These are phyloP conservation scores for Camponotus pennsylvanicus DNA, from an alignment of 1,140 invertebrate species.

Conservation along the genomic window DNA sequence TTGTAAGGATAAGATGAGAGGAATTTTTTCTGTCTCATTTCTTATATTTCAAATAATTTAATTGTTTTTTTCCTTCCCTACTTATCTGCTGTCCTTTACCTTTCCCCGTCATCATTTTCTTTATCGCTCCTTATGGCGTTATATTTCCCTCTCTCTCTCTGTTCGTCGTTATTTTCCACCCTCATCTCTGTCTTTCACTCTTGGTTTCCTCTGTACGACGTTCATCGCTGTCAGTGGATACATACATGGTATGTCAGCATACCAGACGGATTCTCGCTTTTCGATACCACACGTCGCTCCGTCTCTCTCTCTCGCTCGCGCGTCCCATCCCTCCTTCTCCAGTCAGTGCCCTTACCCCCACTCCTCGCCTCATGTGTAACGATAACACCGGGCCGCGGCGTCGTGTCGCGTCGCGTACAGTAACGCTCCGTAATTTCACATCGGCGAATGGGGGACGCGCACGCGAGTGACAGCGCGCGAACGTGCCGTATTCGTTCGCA, in stretches of 20 bases:
- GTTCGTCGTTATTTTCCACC: background rate
- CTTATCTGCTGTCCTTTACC: background rate
- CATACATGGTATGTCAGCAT: background rate
- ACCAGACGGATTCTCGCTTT: background rate
- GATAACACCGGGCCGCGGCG: conserved; percentile 37
- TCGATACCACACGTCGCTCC: background rate
- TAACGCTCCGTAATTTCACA: conserved; percentile 21
- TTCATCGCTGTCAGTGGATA: too few relatives aligned
- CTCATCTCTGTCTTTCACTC: background rate
- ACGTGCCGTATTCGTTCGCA: conserved; percentile 67
- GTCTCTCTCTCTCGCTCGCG: background rate
- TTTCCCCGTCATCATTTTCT: background rate
- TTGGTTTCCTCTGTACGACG: background rate
- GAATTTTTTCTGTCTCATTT: background rate
- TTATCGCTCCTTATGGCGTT: background rate
- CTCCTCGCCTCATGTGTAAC: background rate
- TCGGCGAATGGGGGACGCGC: conserved; percentile 76
- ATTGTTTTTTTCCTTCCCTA: too few relatives aligned
- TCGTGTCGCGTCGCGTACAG: conserved; percentile 5
- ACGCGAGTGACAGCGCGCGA: conserved; percentile 71
- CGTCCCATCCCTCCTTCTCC: background rate
- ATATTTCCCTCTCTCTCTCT: background rate
- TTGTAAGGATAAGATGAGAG: background rate
- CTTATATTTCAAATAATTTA: too few relatives aligned
- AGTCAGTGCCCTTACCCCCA: conserved; percentile 28